Evolutionary conservation across 23 tunicate species (phyloP).

Genomic region (Clavelina lepadiformis): DNA sequence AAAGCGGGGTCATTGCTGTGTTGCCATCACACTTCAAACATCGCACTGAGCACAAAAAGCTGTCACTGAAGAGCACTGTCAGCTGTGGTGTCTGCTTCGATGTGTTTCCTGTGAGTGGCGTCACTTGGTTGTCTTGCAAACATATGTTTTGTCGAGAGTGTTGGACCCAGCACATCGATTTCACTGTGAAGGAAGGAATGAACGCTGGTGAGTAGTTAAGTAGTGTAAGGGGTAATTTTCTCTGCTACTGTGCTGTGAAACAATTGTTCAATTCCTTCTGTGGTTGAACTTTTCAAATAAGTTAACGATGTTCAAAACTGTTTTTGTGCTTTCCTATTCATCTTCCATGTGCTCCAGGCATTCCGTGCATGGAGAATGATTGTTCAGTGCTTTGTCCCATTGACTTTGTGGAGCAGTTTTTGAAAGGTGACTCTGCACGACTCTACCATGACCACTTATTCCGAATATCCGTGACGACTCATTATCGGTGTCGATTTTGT

Average conservation of each 20-base stretch:
- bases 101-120: not conserved
- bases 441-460: slow-evolving; percentile 13
- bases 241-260: no score
- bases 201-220: slow-evolving; percentile 17
- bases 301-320: no score
- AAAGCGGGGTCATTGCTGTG: slow-evolving; percentile 34
- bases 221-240: no score
- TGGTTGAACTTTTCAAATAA: no score
- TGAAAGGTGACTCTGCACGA: slow-evolving; percentile 2
- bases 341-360: slow-evolving; percentile 12
- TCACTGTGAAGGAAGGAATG: slow-evolving; percentile 52
- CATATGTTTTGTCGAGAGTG: slow-evolving; percentile 78
- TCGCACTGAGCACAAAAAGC: not conserved
- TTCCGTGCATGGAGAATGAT: slow-evolving; percentile 66
- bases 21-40: not conserved
- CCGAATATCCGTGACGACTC: slow-evolving; percentile 42
- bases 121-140: slow-evolving; percentile 41
- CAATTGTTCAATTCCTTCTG: no score
- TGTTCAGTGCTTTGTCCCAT: slow-evolving; percentile 60
- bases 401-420: slow-evolving; percentile 54
- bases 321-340: no score
- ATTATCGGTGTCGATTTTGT: slow-evolving; percentile 83
- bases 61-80: not conserved
- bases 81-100: slow-evolving; percentile 77
- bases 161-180: slow-evolving; percentile 65